Base-by-base conservation (phyloP, 2,797 vertebrate genomes). In the Diplodus sargus region DNA sequence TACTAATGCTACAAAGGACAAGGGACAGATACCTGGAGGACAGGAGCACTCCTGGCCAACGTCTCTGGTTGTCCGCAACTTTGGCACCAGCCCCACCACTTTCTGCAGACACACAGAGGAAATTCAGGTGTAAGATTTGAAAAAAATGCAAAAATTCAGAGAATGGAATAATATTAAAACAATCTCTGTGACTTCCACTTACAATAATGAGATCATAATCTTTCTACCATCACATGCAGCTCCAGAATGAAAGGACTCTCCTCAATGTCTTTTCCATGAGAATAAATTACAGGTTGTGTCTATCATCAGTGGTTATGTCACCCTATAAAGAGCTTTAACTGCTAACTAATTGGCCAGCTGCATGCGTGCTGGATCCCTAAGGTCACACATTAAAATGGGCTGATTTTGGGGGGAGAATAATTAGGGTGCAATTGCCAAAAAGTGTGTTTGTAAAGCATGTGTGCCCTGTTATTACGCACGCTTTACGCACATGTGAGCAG, bases 41-140 rank as follows among this genome's bases (percentile, higher is more conserved):
- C 97, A 99, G 92, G 91, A 84, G 73, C 97, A 99, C 73, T 97
- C 96, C 0, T 92, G 92, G 0, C 92, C 94, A n/a, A 93, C 95
- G 54, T 99, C 97, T 73, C 97, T 95, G 0, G 71, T 92, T 2
- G 90, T 94, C 60, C 97, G 93, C 48, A 93, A 77, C 89, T 96
- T 98, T 0, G 92, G 95, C 10, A 96, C 86, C 82, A 96, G 95
- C 76, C 95, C 90, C 13, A 76, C 94, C 72, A 98, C 83, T 90
- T 96, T 97, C 97, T 99, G 94, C 65, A 81, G 51, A 67, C 43
- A 79, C 47, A 86, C 65, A 86, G 18, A 87, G 45, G 20, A 73
- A 17, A 78, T 49, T 18, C 13, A 25, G 62, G n/a, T 15, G 39
- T 22, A 7, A 73, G 53, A 69, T 11, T 39, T 1, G 4, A 39